Base-by-base conservation (phyloP, 2,113 vertebrate species). In the Ochotona curzoniae region DNA sequence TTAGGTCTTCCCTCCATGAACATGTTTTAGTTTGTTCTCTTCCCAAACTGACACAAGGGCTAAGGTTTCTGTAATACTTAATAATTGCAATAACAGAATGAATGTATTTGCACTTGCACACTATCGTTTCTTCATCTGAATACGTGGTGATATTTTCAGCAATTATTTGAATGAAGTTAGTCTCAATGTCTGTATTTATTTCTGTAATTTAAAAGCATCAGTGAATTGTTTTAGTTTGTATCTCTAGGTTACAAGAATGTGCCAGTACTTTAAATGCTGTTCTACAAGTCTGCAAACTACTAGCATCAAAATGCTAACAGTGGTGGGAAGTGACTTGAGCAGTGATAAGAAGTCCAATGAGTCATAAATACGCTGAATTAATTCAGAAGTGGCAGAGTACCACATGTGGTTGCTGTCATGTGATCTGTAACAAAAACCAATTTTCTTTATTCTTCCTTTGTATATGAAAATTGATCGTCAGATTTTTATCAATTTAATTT, bases 291-390 rank as follows among this genome's bases (percentile, higher is more conserved):
- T 21, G 81, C 60, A 60, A 54, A 73, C 84, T 89, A 25, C 26
- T 73, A 83, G 54, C 79, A 91, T 95, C 71, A 86, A 89, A 91
- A 79, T 13, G 38, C 18, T 80, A 60, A 12, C 18, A 71, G 17
- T 94, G n/a, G 30, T 93, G 76, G 81, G 54, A 93, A 82, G 61
- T 92, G 86, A 64, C 74, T 95, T 89, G 44, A 71, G 32, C 23
- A 88, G 49, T 92, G 96, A 93, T 75, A 94, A 83, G 69, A 47
- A 54, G 30, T 47, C 28, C 73, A 92, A 3, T 57, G 60, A 90
- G 80, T 96, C 70, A 86, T 80, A 92, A 92, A 87, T 90, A 89
- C 93, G 35, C 86, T 90, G 63, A 80, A 83, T 93, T 94, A 95
- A 93, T 89, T 89, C 87, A 91, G 95, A 87, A 79, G 64, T 47